Evolutionary conservation across 2,888 invertebrate genomes (phyloP).

Genomic region (Cephus rjabovi): DNA sequence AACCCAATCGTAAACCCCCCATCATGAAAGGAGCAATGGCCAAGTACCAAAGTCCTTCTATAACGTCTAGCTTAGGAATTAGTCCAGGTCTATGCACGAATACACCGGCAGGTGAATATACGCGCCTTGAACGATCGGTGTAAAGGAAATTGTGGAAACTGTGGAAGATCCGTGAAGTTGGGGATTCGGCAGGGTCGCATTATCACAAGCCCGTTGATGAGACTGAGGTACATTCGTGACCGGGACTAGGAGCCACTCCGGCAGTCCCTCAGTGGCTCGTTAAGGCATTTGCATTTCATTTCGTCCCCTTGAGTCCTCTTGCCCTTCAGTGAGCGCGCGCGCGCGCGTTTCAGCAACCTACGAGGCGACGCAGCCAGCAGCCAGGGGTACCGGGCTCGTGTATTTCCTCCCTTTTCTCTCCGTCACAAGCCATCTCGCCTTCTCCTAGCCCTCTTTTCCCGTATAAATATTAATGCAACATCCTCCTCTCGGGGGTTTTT

Average conservation of each 20-base stretch:
- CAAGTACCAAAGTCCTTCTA: background rate
- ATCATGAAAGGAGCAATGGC: background rate
- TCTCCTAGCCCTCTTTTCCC: conserved; percentile 51
- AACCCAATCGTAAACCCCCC: background rate
- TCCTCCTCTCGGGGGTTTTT: conserved; percentile 65
- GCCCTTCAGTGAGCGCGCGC: conserved; percentile 5
- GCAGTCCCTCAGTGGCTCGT: conserved; percentile 66
- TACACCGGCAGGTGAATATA: background rate
- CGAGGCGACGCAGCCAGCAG: background rate
- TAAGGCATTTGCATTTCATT: conserved; percentile 67
- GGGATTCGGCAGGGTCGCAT: conserved; percentile 26
- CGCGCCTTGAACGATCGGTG: background rate
- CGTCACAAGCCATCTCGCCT: conserved; percentile 40
- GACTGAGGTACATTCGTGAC: conserved; percentile 59
- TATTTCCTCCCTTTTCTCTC: conserved; percentile 24
- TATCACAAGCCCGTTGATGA: conserved; percentile 59
- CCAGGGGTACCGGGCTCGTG: background rate
- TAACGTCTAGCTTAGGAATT: background rate
- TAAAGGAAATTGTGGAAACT: background rate
- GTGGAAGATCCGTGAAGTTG: background rate
- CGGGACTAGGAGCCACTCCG: conserved; percentile 53
- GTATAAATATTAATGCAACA: conserved; percentile 68
- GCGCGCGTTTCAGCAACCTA: background rate
- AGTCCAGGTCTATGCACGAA: background rate
- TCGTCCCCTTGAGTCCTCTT: conserved; percentile 37